Evolutionary conservation across 1,140 invertebrate species (phyloP).

Genomic region (Drosophila cardini): DNA sequence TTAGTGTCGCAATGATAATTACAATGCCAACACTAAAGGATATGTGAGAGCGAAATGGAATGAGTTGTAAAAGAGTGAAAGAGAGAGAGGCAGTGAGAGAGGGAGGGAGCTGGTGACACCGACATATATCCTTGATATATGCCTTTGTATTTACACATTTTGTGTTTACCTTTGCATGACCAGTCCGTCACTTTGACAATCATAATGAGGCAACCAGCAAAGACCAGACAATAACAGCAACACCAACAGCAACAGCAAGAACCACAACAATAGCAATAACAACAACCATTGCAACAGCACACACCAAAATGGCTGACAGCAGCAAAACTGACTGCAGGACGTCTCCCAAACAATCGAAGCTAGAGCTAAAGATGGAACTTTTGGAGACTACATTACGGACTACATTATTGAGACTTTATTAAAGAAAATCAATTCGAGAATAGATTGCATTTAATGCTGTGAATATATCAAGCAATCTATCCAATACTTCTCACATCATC

Average conservation of each 20-base stretch:
- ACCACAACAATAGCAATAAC: slow-evolving; percentile 22
- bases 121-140: slow-evolving; percentile 56
- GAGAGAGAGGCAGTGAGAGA: neutral
- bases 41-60: neutral
- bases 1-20: slow-evolving; percentile 81
- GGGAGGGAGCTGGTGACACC: slow-evolving; percentile 18
- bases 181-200: slow-evolving; percentile 82
- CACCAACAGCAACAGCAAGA: slow-evolving; percentile 21
- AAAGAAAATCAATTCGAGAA: too few species aligned
- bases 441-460: too few species aligned
- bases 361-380: slow-evolving; percentile 1
- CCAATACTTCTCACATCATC: too few species aligned
- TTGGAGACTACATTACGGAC: neutral
- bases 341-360: slow-evolving; percentile 45
- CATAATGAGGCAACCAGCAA: slow-evolving; percentile 74
- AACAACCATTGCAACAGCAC: slow-evolving; percentile 26
- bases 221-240: slow-evolving; percentile 41
- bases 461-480: too few species aligned
- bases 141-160: slow-evolving; percentile 78
- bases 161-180: slow-evolving; percentile 81
- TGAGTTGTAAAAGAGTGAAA: neutral
- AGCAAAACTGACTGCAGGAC: slow-evolving; percentile 72
- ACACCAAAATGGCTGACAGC: slow-evolving; percentile 71
- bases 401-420: too few species aligned
- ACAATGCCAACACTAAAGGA: slow-evolving; percentile 65